Evolutionary conservation across 2,888 invertebrate genomes (phyloP).

Genomic region (Caenorhabditis panamensis): DNA sequence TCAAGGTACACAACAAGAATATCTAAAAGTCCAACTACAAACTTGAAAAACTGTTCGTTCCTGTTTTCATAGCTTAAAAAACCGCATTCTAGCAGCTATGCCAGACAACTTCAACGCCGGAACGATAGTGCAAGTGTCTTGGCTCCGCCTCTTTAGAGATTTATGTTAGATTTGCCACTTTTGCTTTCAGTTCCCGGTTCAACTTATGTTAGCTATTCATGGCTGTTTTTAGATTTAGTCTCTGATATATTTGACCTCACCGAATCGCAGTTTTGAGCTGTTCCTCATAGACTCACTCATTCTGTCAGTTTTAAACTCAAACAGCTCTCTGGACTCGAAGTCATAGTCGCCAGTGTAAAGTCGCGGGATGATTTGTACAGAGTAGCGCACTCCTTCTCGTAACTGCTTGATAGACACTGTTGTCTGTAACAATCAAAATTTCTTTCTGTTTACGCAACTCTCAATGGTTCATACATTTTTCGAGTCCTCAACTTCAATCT

Average conservation of each 20-base stretch:
- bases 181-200: too few species aligned
- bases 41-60: not conserved
- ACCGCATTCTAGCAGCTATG: not conserved
- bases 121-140: not conserved
- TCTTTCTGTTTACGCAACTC: not conserved
- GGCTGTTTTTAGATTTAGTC: not conserved
- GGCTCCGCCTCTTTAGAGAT: not conserved
- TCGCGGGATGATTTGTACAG: slow-evolving; percentile 76
- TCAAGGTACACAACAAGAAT: too few species aligned
- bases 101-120: not conserved
- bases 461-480: slow-evolving; percentile 57
- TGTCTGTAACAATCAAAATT: slow-evolving; percentile 64
- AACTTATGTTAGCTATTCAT: not conserved
- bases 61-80: not conserved
- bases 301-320: slow-evolving; percentile 74
- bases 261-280: not conserved
- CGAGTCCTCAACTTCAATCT: slow-evolving; percentile 69
- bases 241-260: not conserved
- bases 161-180: not conserved
- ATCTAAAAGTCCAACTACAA: too few species aligned
- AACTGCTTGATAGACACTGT: slow-evolving; percentile 69
- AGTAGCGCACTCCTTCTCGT: slow-evolving; percentile 72
- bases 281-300: slow-evolving; percentile 42
- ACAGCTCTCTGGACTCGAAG: slow-evolving; percentile 69
- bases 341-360: slow-evolving; percentile 73